Evolutionary conservation across 1,140 invertebrate genomes (phyloP).

Genomic region (Megalopta genalis): DNA sequence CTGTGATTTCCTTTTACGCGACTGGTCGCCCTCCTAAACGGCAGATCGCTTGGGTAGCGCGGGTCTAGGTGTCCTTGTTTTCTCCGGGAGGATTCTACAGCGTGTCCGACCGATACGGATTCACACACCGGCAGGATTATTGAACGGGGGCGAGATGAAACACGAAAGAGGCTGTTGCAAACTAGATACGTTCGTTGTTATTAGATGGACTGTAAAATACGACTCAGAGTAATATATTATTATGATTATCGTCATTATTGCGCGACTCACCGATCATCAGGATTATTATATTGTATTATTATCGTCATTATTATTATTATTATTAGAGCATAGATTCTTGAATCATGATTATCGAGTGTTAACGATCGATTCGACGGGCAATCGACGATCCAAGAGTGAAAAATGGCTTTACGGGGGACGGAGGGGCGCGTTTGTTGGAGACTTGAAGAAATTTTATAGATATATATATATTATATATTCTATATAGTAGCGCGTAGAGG

Average conservation of each 20-base stretch:
- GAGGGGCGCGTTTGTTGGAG: slow-evolving; percentile 47
- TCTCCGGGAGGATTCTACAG: slow-evolving; percentile 11
- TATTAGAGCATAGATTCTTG: background rate
- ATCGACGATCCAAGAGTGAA: slow-evolving; percentile 48
- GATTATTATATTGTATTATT: background rate
- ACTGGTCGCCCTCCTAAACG: slow-evolving; percentile 37
- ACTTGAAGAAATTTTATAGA: slow-evolving; percentile 64
- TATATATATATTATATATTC: slow-evolving; percentile 45
- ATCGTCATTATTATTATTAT: background rate
- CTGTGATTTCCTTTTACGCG: slow-evolving; percentile 63
- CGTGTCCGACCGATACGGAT: slow-evolving; percentile 17
- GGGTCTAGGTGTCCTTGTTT: slow-evolving; percentile 12
- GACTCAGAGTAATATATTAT: slow-evolving; percentile 70
- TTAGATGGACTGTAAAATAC: slow-evolving; percentile 68
- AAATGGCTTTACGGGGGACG: slow-evolving; percentile 41
- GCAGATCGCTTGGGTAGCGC: slow-evolving; percentile 39
- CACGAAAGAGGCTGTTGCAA: slow-evolving; percentile 68
- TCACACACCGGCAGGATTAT: slow-evolving; percentile 1
- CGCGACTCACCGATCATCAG: slow-evolving; percentile 36
- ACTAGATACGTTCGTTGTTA: slow-evolving; percentile 67
- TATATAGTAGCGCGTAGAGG: slow-evolving; percentile 48
- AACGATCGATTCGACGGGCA: slow-evolving; percentile 41
- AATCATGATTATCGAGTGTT: slow-evolving; percentile 60
- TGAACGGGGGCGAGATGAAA: slow-evolving; percentile 17
- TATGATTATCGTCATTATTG: slow-evolving; percentile 54